A percentile compares a stretch with the other conserved stretches of the same genome.
These are phyloP conservation scores for Nothocercus julius DNA, from an alignment of 2,113 vertebrate genomes.

Conservation along the genomic window DNA sequence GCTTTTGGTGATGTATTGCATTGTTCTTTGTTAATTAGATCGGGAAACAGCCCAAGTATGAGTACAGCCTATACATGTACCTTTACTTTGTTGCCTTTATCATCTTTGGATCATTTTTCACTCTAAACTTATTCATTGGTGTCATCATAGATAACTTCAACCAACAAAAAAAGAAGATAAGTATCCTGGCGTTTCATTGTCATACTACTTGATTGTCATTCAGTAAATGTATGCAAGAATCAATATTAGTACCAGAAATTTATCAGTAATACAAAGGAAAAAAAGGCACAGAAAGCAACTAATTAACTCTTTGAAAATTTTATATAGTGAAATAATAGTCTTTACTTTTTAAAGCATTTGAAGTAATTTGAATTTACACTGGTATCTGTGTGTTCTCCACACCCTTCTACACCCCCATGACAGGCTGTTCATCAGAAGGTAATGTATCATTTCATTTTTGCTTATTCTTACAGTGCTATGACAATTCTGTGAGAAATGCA, in stretches of 20 bases:
- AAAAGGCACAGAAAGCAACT: neutral
- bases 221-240: neutral
- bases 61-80: slow-evolving; percentile 88
- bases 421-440: neutral
- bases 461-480: neutral
- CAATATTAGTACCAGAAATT: neutral
- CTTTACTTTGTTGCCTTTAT: slow-evolving; percentile 96
- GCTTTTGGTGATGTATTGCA: neutral
- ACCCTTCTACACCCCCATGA: neutral
- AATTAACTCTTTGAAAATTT: neutral
- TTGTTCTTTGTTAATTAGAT: slow-evolving; percentile 72
- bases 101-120: slow-evolving; percentile 96
- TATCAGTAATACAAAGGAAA: neutral
- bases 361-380: neutral
- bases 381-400: neutral
- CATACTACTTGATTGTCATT: neutral
- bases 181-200: slow-evolving; percentile 74
- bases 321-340: neutral
- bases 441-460: neutral
- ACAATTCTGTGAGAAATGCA: neutral
- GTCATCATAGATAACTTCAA: slow-evolving; percentile 99
- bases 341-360: neutral
- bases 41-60: slow-evolving; percentile 86
- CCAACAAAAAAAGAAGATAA: slow-evolving; percentile 99
- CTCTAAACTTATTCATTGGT: slow-evolving; percentile 97